A percentile compares a stretch with the other conserved stretches of the same genome.
Evolutionary conservation across 1,140 invertebrate genomes (phyloP).

Genomic region (Hyles vespertilio): DNA sequence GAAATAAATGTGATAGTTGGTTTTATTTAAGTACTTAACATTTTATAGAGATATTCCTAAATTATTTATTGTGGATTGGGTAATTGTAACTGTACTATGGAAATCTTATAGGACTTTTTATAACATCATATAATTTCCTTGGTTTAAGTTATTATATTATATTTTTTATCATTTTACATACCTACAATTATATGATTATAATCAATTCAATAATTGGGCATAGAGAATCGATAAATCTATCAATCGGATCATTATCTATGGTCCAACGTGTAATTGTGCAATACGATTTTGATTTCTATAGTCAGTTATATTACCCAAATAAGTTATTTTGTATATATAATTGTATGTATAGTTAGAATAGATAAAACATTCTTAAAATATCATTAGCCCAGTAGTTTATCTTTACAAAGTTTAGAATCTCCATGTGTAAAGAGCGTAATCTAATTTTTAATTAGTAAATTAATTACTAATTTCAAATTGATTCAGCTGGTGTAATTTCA

Average conservation of each 20-base stretch:
- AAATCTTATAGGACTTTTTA: neutral
- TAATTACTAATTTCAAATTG: conserved; percentile 39
- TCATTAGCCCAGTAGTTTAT: conserved; percentile 18
- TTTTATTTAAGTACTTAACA: conserved; percentile 72
- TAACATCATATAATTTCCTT: no score
- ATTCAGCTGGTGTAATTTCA: conserved; percentile 19
- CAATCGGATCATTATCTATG: no score
- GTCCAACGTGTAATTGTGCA: conserved; percentile 9
- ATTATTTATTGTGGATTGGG: conserved; percentile 64
- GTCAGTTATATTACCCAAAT: conserved; percentile 17
- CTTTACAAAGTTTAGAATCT: no score
- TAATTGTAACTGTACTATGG: conserved; percentile 36
- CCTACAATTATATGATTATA: no score
- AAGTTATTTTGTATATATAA: conserved; percentile 32
- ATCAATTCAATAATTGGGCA: no score
- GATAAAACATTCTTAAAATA: conserved; percentile 23
- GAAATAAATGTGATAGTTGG: conserved; percentile 73
- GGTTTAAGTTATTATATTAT: no score
- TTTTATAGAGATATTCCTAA: conserved; percentile 65
- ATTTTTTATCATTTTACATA: no score
- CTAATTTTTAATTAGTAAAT: conserved; percentile 35
- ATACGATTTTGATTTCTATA: conserved; percentile 16
- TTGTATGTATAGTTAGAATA: conserved; percentile 38
- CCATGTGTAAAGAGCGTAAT: conserved; percentile 20
- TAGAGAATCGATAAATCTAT: no score